phyloP scores from a whole-genome alignment of 2,888 invertebrate species.

The Ormyrus rosae region DNA sequence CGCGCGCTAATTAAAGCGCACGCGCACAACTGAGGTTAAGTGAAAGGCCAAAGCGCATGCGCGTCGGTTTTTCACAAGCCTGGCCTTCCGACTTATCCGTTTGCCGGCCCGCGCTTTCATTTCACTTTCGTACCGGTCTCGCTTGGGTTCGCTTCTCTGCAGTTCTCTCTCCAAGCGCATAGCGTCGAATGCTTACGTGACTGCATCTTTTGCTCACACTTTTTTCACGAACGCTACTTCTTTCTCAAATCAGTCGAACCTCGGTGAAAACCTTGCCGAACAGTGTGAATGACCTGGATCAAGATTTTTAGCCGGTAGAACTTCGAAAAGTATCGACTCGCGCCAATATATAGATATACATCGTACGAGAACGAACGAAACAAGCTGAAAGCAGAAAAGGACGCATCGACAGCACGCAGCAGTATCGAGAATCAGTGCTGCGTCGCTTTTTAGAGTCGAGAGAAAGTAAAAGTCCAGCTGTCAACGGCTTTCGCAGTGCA shows the following conservation, averaged over 20 bases:
- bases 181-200: too few species aligned
- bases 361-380: too few species aligned
- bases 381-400: neutral
- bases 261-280: too few species aligned
- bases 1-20: neutral
- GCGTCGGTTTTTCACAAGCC: neutral
- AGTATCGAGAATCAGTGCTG: too few species aligned
- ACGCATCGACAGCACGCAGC: neutral
- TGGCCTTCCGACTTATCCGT: neutral
- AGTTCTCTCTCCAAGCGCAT: too few species aligned
- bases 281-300: too few species aligned
- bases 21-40: neutral
- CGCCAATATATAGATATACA: too few species aligned
- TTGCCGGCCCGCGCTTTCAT: slow-evolving; percentile 19
- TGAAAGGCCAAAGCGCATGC: neutral
- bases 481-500: neutral
- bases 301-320: too few species aligned
- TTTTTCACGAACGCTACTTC: too few species aligned
- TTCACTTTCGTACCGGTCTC: slow-evolving; percentile 48
- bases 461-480: neutral
- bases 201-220: too few species aligned
- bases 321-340: too few species aligned
- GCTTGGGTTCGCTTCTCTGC: neutral
- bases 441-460: neutral
- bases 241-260: too few species aligned